Base-by-base conservation (phyloP, 1,140 invertebrate genomes). In the Lethrus apterus region DNA sequence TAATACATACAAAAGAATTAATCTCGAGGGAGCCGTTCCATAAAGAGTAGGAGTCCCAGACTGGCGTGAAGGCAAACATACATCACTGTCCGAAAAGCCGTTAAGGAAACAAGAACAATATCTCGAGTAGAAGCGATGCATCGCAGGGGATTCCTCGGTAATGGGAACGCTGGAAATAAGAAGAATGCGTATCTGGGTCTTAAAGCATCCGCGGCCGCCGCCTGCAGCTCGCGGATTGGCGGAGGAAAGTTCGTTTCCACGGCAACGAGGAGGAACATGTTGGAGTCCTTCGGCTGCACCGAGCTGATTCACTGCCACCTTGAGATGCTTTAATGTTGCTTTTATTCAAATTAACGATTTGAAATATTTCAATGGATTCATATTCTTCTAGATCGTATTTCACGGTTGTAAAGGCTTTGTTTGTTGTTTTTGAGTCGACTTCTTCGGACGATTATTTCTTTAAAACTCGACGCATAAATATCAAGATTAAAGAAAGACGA, bases 261-360 rank as follows among this genome's bases (percentile, higher is more conserved):
- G 56, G 60, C 56, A 62, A 65, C 63, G 55, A 58, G 55, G 59
- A 60, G 58, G 58, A 57, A 60, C 50, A 57, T 47, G 50, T 54
- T 56, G 56, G 44, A 54, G 47, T 46, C 42, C 53, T 53, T 50
- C 57, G 53, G 51, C 54, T 54, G 51, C 55, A 59, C 44, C 53
- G 49, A 43, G 48, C 42, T 63, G 63, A 65, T 65, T 64, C 63
- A 65, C 64, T 50, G 62, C 60, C 63, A 65, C 63, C 63, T 65
- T 63, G 63, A 65, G 63, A 65, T 61, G 62, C 59, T 63, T 62
- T 65, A 65, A 65, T 64, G 63, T 65, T 65, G 62, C 60, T 61
- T 65, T 65, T 65, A 65, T 65, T 65, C 63, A 65, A 65, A 65
- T 65, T 65, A 65, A 65, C 59, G 61, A 54, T 47, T 57, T 53